phyloP scores from a whole-genome alignment of 2,113 vertebrate genomes.

The Laticauda laticaudata region DNA sequence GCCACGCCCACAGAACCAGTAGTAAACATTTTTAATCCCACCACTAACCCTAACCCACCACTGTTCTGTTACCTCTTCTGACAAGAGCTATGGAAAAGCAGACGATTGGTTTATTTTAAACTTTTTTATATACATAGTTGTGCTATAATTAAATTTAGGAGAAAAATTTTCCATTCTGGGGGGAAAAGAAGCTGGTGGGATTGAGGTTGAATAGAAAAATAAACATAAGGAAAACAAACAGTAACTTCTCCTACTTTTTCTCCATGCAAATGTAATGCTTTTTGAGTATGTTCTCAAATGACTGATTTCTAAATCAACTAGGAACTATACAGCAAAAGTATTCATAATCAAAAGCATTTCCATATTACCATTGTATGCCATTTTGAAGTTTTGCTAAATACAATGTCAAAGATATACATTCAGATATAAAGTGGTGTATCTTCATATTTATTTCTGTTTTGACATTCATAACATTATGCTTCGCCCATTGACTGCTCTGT shows the following conservation, averaged over 20 bases:
- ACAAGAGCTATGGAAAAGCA: neutral
- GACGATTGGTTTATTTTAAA: neutral
- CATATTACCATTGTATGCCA: neutral
- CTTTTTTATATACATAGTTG: neutral
- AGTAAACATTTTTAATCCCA: too few relatives aligned
- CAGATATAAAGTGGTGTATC: neutral
- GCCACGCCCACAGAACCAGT: too few relatives aligned
- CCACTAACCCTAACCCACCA: too few relatives aligned
- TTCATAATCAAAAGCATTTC: neutral
- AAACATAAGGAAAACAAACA: neutral
- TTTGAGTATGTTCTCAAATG: neutral
- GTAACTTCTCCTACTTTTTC: neutral
- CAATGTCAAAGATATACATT: neutral
- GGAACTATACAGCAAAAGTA: neutral
- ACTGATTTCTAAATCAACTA: neutral
- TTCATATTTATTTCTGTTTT: neutral
- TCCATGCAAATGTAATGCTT: neutral
- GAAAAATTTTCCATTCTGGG: neutral
- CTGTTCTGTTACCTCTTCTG: neutral
- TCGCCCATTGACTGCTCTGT: neutral
- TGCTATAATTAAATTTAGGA: neutral
- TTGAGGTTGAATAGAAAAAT: neutral
- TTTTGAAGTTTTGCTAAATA: neutral
- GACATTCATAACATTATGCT: neutral
- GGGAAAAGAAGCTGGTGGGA: neutral